phyloP scores from a whole-genome alignment of 1,140 invertebrate genomes.

The Aphelinus atriplicis region DNA sequence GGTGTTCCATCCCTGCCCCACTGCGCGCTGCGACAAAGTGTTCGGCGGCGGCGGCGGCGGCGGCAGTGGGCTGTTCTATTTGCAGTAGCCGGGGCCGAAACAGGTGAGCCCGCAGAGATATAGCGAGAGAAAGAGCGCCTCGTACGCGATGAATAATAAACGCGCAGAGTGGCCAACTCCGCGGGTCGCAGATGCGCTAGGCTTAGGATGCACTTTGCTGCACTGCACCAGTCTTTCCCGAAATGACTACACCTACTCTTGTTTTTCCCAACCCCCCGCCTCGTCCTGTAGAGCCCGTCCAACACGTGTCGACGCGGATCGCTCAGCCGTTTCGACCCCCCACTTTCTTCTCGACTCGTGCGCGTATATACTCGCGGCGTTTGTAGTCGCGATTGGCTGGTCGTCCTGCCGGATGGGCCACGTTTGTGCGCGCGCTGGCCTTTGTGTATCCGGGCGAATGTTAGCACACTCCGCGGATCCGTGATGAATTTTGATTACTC shows the following conservation, averaged over 20 bases:
- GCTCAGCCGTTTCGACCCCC: not conserved
- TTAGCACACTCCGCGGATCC: too few relatives aligned
- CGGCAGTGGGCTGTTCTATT: constrained; percentile 32
- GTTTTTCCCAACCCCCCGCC: not conserved
- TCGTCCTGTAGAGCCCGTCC: too few relatives aligned
- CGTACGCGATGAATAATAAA: constrained; percentile 58
- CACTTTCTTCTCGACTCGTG: not conserved
- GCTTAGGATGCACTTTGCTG: constrained; percentile 57
- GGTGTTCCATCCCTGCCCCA: constrained; percentile 10
- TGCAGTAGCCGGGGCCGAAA: constrained; percentile 15
- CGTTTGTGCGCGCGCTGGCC: too few relatives aligned
- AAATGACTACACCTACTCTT: constrained; percentile 39
- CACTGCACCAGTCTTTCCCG: constrained; percentile 48
- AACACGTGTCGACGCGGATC: too few relatives aligned
- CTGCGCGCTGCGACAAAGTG: constrained; percentile 35
- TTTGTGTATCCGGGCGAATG: too few relatives aligned
- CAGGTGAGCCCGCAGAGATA: constrained; percentile 7
- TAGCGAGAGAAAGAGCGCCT: constrained; percentile 26
- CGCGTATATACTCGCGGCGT: not conserved
- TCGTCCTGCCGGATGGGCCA: too few relatives aligned
- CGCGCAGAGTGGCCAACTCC: constrained; percentile 45
- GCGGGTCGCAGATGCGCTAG: constrained; percentile 55
- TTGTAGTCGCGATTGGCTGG: too few relatives aligned
- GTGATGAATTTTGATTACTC: too few relatives aligned
- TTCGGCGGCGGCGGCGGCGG: not conserved